Percentiles rank a stretch among this genome's conserved stretches.
phyloP scores from a whole-genome alignment of 2,113 vertebrate genomes.

The Oxyura jamaicensis region DNA sequence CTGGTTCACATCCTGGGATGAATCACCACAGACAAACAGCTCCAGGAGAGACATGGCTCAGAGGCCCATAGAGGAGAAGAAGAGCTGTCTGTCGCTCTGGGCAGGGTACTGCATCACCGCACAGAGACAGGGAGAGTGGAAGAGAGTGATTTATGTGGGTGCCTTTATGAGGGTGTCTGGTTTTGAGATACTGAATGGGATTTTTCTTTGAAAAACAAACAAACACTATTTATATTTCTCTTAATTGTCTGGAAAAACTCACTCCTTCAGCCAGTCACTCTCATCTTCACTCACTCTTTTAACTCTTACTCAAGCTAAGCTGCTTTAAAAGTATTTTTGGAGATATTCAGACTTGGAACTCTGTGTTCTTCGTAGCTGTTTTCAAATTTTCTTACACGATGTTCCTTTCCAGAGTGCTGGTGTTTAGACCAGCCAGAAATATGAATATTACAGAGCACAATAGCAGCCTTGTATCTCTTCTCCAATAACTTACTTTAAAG shows the following conservation, averaged over 20 bases:
- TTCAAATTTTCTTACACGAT: conserved; percentile 10
- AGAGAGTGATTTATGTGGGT: conserved; percentile 26
- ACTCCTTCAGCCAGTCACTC: background rate
- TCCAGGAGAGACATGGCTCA: background rate
- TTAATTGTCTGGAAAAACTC: conserved; percentile 46
- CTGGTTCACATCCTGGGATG: conserved; percentile 61
- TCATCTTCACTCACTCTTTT: conserved; percentile 37
- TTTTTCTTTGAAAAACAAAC: conserved; percentile 49
- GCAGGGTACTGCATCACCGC: background rate
- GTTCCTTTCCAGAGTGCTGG: conserved; percentile 3
- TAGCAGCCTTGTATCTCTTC: conserved; percentile 22
- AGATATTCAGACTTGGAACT: conserved; percentile 26
- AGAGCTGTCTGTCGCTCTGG: background rate
- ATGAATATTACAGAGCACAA: conserved; percentile 39
- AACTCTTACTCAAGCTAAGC: conserved; percentile 20
- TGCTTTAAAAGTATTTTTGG: conserved; percentile 51
- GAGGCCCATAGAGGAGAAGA: conserved; percentile 6
- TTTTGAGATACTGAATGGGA: background rate
- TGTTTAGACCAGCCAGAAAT: conserved; percentile 20
- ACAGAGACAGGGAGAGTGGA: background rate
- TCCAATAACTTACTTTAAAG: background rate
- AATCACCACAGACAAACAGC: conserved; percentile 49
- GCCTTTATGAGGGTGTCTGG: conserved; percentile 33
- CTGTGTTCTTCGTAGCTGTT: conserved; percentile 19
- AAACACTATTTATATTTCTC: conserved; percentile 14